Percentiles rank a stretch among this genome's conserved stretches.
Evolutionary conservation across 2,113 vertebrate genomes (phyloP).

Genomic region (Xyliphius kryptos): DNA sequence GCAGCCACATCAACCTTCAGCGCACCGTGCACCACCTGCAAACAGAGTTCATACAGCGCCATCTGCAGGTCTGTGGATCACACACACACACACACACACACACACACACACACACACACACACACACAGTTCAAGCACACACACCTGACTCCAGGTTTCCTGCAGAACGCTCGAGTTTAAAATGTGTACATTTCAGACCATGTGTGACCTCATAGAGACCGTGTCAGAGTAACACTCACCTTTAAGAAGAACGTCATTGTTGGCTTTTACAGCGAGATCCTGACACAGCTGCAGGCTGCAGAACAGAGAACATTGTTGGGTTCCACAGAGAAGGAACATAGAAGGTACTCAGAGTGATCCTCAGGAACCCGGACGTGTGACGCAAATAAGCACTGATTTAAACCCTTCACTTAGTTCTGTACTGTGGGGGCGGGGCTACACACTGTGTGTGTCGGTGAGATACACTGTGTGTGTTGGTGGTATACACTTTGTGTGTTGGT

Average conservation of each 20-base stretch:
- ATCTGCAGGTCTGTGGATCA: slow-evolving; percentile 81
- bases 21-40: slow-evolving; percentile 86
- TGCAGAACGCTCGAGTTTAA: background rate
- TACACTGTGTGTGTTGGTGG: too few relatives aligned
- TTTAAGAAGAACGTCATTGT: slow-evolving; percentile 75
- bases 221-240: slow-evolving; percentile 62
- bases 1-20: slow-evolving; percentile 88
- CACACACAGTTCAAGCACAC: too few relatives aligned
- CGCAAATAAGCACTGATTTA: too few relatives aligned
- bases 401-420: too few relatives aligned
- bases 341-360: too few relatives aligned
- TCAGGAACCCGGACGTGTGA: too few relatives aligned
- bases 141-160: too few relatives aligned
- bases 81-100: slow-evolving; percentile 14
- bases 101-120: slow-evolving; percentile 27
- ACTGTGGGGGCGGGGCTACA: too few relatives aligned
- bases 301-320: slow-evolving; percentile 30
- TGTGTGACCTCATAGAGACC: background rate
- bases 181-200: background rate
- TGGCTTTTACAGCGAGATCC: slow-evolving; percentile 77
- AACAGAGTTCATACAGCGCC: slow-evolving; percentile 88
- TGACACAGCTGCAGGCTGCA: slow-evolving; percentile 87
- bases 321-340: too few relatives aligned
- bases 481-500: too few relatives aligned
- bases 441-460: too few relatives aligned